These are phyloP conservation scores for Trichosurus vulpecula DNA, from an alignment of 2,797 vertebrate species.

Conservation along the genomic window DNA sequence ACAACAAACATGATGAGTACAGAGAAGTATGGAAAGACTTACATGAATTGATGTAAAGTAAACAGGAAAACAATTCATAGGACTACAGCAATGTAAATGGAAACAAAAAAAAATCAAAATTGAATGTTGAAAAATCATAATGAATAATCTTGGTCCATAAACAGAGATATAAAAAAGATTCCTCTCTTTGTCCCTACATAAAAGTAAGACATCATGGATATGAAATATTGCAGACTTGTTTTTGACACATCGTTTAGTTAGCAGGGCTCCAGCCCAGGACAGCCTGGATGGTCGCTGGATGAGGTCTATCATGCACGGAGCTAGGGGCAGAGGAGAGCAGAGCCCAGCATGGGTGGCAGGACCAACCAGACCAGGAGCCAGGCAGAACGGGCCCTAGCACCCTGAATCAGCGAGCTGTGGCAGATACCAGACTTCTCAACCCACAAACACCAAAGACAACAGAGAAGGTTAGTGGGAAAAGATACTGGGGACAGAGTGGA, in stretches of 20 bases:
- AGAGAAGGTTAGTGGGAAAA: no score
- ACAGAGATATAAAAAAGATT: neutral
- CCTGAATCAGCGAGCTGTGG: no score
- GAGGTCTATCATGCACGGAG: no score
- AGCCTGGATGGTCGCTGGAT: no score
- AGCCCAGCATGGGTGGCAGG: no score
- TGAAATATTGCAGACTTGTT: neutral
- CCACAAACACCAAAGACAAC: no score
- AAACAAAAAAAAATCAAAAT: neutral
- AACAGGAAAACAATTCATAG: neutral
- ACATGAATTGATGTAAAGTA: neutral
- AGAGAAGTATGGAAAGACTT: neutral
- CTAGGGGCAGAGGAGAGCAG: no score
- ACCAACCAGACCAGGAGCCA: no score
- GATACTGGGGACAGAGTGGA: no score
- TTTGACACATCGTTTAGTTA: neutral
- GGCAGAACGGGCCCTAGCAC: no score
- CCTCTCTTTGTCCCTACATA: neutral
- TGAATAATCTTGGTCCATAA: neutral
- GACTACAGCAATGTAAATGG: neutral
- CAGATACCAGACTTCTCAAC: no score
- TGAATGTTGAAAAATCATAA: neutral
- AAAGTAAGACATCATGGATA: neutral
- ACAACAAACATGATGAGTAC: neutral
- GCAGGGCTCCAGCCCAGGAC: no score